A percentile compares a stretch with the other conserved stretches of the same genome.
These are phyloP conservation scores for Campaea margaritaria DNA, from an alignment of 2,888 invertebrate species.

Conservation along the genomic window DNA sequence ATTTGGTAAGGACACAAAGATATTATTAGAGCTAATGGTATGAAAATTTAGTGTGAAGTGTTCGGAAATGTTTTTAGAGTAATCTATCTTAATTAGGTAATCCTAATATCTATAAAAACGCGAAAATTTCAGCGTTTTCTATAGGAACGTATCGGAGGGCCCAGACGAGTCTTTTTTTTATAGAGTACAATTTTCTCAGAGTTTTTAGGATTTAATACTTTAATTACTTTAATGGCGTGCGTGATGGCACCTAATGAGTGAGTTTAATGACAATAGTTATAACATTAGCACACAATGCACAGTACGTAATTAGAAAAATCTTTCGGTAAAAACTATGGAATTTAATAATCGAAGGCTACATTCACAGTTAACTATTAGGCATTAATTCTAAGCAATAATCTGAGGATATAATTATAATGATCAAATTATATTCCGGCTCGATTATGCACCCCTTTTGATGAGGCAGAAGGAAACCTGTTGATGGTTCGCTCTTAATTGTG, in stretches of 20 bases:
- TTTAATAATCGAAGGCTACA: conserved; percentile 20
- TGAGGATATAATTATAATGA: not conserved
- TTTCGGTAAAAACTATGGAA: conserved; percentile 15
- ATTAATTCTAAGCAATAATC: not conserved
- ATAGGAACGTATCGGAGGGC: too few species aligned
- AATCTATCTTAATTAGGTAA: too few species aligned
- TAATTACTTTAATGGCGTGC: not conserved
- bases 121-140: too few species aligned
- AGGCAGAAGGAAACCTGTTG: too few species aligned
- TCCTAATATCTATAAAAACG: too few species aligned
- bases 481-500: too few species aligned
- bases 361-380: conserved; percentile 11
- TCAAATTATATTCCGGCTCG: not conserved
- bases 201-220: not conserved
- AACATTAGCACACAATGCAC: conserved; percentile 35
- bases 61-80: too few species aligned
- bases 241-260: conserved; percentile 14
- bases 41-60: too few species aligned
- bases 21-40: too few species aligned
- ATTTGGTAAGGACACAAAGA: too few species aligned
- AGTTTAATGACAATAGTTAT: conserved; percentile 14
- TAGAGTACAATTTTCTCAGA: not conserved
- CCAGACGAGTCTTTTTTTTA: too few species aligned
- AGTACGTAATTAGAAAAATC: not conserved
- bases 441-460: too few species aligned